A percentile compares a stretch with the other conserved stretches of the same genome.
These are phyloP conservation scores for Thereva unica DNA, from an alignment of 2,888 invertebrate species.

Conservation along the genomic window DNA sequence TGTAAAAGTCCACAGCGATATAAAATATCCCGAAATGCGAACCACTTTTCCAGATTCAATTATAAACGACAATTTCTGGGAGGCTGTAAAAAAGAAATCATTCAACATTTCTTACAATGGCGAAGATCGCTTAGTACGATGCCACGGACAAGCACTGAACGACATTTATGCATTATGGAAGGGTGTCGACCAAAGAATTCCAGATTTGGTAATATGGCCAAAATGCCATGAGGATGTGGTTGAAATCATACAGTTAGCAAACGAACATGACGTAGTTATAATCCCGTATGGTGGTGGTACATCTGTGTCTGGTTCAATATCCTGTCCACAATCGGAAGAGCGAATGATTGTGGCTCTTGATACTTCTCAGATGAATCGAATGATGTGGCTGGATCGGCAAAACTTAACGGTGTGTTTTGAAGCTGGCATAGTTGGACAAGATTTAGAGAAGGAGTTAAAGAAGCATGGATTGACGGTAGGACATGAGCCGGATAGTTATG, in stretches of 20 bases:
- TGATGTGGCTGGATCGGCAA: conserved; percentile 89
- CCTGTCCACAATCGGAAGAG: conserved; percentile 78
- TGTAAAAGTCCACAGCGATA: conserved; percentile 61
- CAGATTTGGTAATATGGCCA: conserved; percentile 95
- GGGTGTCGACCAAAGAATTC: conserved; percentile 79
- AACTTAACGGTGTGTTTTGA: conserved; percentile 83
- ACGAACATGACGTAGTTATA: conserved; percentile 74
- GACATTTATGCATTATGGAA: conserved; percentile 81
- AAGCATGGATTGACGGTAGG: conserved; percentile 84
- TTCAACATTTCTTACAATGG: conserved; percentile 73
- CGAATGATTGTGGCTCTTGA: conserved; percentile 88
- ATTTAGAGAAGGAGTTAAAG: conserved; percentile 83
- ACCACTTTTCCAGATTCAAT: conserved; percentile 69
- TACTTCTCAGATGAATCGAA: conserved; percentile 93
- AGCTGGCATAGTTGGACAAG: conserved; percentile 92
- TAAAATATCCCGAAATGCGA: conserved; percentile 63
- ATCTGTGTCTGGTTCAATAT: conserved; percentile 85
- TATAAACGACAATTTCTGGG: conserved; percentile 64
- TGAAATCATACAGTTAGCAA: conserved; percentile 75
- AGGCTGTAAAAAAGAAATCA: conserved; percentile 61
- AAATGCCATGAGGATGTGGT: conserved; percentile 83
- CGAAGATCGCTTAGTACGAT: conserved; percentile 81
- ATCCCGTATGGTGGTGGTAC: conserved; percentile 96
- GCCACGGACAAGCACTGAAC: conserved; percentile 91
- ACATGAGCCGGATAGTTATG: conserved; percentile 98